Evolutionary conservation across 2,797 vertebrate genomes (phyloP).

Genomic region (Manis pentadactyla): DNA sequence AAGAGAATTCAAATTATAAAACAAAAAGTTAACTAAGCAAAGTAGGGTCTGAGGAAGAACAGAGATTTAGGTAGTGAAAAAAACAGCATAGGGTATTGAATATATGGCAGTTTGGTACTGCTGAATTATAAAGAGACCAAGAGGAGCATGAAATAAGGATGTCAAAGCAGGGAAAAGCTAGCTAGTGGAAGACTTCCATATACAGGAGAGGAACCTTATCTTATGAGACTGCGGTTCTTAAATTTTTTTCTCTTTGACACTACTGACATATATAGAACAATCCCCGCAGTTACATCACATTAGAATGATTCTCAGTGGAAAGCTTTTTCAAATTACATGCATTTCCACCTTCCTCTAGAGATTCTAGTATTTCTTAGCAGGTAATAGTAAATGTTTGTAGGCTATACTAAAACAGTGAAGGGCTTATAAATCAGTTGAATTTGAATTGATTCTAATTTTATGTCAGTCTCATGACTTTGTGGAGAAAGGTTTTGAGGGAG

Average conservation of each 20-base stretch:
- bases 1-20: slow-evolving; percentile 45
- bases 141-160: not conserved
- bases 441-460: slow-evolving; percentile 20
- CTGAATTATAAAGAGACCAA: not conserved
- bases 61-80: slow-evolving; percentile 19
- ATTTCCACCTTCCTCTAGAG: slow-evolving; percentile 18
- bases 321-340: not conserved
- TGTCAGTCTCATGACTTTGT: not conserved
- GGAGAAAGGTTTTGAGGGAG: not conserved
- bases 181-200: not conserved
- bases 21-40: not conserved
- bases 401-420: not conserved
- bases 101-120: not conserved
- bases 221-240: not conserved
- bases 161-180: not conserved
- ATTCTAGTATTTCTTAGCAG: not conserved
- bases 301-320: slow-evolving; percentile 36
- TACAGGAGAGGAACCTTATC: slow-evolving; percentile 3
- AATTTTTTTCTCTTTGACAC: not conserved
- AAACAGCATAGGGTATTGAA: not conserved
- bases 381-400: not conserved
- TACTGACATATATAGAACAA: slow-evolving; percentile 7
- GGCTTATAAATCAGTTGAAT: not conserved
- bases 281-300: not conserved
- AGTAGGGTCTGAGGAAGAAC: not conserved